Base-by-base conservation (phyloP, 2,797 vertebrate species). In the Gadopsis bispinosus region DNA sequence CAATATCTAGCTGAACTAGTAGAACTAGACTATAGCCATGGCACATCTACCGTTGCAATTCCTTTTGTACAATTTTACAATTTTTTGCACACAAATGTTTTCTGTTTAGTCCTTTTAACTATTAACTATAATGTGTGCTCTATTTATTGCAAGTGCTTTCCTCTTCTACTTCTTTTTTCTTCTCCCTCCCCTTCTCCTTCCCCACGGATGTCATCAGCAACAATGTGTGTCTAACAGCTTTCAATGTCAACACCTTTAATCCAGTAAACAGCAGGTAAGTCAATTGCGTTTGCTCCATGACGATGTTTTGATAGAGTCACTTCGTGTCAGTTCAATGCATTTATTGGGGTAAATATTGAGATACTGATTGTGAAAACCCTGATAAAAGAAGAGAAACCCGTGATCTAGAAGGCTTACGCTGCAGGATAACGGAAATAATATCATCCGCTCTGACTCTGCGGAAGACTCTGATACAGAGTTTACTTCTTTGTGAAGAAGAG, bases 401-500 rank as follows among this genome's bases (percentile, higher is more conserved):
- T 17, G 3, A 26, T 37, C 37, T 16, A 3, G 35, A 53, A 41
- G 4, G 6, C 50, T 48, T 19, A 29, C 26, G 37, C 69, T 47
- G 6, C 1, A 5, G 29, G 20, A 17, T 33, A 56, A 69, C 0
- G 59, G 1, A 45, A 77, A 55, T 37, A 4, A 6, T 33, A 26
- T 45, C 41, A 16, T 47, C 22, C 19, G 7, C 16, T 31, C 20
- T 3, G 31, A 19, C 61, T 67, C 41, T 59, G 33, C 47, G 50
- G 51, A 53, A 58, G 16, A 47, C 43, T 43, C 11, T 51, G 12
- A 33, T 19, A 7, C 19, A 53, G 14, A 1, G 67, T 58, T n/a
- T 39, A 55, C 31, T 41, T 73, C 19, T 54, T 75, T 47, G 11
- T 55, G 14, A 63, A 60, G 53, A 69, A 74, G 43, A 77, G 33